A percentile compares a stretch with the other conserved stretches of the same genome.
Conservation (phyloP, 2,797 vertebrate genomes). For the Rhinogobio ventralis region DNA sequence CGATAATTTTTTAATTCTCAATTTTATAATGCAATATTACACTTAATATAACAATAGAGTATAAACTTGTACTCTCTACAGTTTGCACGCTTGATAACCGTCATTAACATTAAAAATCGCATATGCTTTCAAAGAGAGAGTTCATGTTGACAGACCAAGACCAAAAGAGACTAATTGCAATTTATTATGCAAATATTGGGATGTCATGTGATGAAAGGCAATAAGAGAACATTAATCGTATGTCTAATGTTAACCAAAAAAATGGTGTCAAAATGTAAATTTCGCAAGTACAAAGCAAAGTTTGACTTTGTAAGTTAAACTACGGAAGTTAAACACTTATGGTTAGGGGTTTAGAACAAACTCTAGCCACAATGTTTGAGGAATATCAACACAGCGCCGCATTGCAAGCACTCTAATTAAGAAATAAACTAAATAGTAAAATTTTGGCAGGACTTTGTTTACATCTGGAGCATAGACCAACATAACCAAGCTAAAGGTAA, state of each 20-base stretch:
- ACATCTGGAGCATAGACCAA: neutral
- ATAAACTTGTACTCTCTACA: neutral
- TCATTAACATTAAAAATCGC: neutral
- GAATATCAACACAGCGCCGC: neutral
- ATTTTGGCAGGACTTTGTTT: neutral
- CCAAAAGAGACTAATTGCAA: neutral
- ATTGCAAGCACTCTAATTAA: neutral
- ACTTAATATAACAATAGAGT: neutral
- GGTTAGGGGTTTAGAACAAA: neutral
- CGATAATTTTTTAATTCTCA: too few relatives aligned
- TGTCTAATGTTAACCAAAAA: neutral
- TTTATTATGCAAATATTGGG: neutral
- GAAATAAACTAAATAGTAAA: neutral
- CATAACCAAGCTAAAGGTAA: constrained; percentile 12
- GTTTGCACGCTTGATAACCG: neutral
- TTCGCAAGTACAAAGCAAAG: neutral
- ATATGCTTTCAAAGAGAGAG: neutral
- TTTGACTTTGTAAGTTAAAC: neutral
- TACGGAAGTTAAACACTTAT: neutral
- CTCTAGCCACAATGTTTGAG: neutral
- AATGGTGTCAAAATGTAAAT: neutral
- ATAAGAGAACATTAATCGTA: neutral
- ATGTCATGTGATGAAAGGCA: neutral
- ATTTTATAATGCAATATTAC: too few relatives aligned
- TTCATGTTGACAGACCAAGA: neutral